These are phyloP conservation scores for Telmatochromis sp. DNA, from an alignment of 2,113 vertebrate genomes.

Conservation along the genomic window DNA sequence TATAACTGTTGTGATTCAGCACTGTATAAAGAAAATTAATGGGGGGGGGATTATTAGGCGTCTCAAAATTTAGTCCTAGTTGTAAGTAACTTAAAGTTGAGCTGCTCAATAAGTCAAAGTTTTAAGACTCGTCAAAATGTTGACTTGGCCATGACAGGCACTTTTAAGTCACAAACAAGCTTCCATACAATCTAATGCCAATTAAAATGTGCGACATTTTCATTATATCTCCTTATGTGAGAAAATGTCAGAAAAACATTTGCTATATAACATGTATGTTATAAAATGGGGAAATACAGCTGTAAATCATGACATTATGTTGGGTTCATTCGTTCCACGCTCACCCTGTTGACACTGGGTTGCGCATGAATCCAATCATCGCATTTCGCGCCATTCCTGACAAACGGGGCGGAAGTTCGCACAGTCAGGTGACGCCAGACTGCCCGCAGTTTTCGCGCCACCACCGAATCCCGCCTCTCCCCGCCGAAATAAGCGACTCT, in stretches of 20 bases:
- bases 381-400: constrained; percentile 64
- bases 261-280: background rate
- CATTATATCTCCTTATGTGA: background rate
- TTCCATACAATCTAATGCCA: background rate
- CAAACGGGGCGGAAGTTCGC: constrained; percentile 23
- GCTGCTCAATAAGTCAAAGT: background rate
- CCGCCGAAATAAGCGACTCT: background rate
- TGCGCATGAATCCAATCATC: background rate
- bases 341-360: background rate
- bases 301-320: background rate
- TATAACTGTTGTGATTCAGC: background rate
- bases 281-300: background rate
- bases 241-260: background rate
- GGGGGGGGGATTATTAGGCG: background rate
- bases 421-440: constrained; percentile 29
- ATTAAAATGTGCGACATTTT: background rate
- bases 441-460: constrained; percentile 63
- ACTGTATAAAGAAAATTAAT: background rate
- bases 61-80: background rate
- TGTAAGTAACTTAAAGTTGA: background rate
- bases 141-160: background rate
- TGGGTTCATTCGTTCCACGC: background rate
- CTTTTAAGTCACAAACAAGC: background rate
- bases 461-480: background rate
- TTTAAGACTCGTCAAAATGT: background rate